phyloP scores from a whole-genome alignment of 2,888 invertebrate species.

The Tetragonula carbonaria region DNA sequence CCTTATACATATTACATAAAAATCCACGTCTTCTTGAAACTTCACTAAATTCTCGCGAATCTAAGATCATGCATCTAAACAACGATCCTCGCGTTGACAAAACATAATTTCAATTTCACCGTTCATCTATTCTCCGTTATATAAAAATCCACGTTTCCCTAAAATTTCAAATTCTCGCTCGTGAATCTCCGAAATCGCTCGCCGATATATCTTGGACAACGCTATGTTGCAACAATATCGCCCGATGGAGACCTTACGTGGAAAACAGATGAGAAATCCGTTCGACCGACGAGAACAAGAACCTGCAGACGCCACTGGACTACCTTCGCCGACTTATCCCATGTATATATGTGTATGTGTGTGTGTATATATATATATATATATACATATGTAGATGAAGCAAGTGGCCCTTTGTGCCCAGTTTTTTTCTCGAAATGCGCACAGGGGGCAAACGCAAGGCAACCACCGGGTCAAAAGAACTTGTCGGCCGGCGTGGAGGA shows the following conservation, averaged over 20 bases:
- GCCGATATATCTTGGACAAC: neutral
- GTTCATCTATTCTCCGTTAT: no score
- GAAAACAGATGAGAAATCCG: neutral
- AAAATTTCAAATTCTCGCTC: neutral
- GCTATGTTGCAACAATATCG: neutral
- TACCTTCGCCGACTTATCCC: slow-evolving; percentile 22
- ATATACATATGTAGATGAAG: neutral
- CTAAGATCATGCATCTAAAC: no score
- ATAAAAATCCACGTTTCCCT: no score
- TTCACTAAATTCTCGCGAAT: no score
- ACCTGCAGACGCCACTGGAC: neutral
- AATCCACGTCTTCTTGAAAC: no score
- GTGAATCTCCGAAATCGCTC: neutral
- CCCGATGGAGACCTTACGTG: neutral
- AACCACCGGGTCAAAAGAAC: slow-evolving; percentile 58
- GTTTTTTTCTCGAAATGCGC: neutral
- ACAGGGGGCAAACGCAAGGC: slow-evolving; percentile 35
- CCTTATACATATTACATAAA: no score
- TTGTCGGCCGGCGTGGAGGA: slow-evolving; percentile 31
- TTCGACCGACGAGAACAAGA: neutral
- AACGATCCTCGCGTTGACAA: no score
- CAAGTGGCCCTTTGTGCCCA: slow-evolving; percentile 27
- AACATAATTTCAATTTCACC: no score
- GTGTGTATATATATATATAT: rapidly evolving
- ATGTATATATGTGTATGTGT: no score